Percentiles rank a stretch among this genome's conserved stretches.
Conservation (phyloP, 2,888 invertebrate species). For the Mythimna vitellina region DNA sequence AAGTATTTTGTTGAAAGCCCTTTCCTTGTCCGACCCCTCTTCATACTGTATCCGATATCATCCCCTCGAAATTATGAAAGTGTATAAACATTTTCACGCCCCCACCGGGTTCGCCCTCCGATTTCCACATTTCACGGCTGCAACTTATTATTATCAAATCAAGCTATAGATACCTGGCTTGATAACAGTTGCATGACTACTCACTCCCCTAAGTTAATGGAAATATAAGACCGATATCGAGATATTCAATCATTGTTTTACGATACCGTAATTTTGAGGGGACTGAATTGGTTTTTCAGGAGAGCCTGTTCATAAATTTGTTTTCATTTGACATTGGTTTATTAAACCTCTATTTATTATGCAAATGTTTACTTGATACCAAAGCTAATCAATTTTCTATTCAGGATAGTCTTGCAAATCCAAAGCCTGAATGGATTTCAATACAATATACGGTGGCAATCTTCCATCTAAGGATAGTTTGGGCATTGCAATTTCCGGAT, state of each 20-base stretch:
- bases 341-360: constrained; percentile 20
- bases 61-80: constrained; percentile 90
- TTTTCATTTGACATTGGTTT: constrained; percentile 45
- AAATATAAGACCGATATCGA: constrained; percentile 83
- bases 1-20: constrained; percentile 88
- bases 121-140: constrained; percentile 84
- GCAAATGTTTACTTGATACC: constrained; percentile 26
- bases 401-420: constrained; percentile 22
- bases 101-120: constrained; percentile 78
- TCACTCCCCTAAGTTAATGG: constrained; percentile 81
- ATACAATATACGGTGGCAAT: constrained; percentile 10
- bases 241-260: constrained; percentile 88
- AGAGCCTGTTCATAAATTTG: constrained; percentile 59
- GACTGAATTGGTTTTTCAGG: constrained; percentile 64
- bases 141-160: constrained; percentile 90
- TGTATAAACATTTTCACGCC: constrained; percentile 91
- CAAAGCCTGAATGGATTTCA: constrained; percentile 17
- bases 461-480: constrained; percentile 2
- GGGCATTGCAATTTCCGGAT: constrained; percentile 1
- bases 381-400: constrained; percentile 25
- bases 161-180: constrained; percentile 86
- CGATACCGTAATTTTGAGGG: constrained; percentile 83
- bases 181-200: constrained; percentile 84
- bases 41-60: constrained; percentile 84
- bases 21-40: constrained; percentile 80